Evolutionary conservation across 1,140 invertebrate species (phyloP), one percentile per base, ranked within the genome.

Genomic region (Drosophila busckii): DNA sequence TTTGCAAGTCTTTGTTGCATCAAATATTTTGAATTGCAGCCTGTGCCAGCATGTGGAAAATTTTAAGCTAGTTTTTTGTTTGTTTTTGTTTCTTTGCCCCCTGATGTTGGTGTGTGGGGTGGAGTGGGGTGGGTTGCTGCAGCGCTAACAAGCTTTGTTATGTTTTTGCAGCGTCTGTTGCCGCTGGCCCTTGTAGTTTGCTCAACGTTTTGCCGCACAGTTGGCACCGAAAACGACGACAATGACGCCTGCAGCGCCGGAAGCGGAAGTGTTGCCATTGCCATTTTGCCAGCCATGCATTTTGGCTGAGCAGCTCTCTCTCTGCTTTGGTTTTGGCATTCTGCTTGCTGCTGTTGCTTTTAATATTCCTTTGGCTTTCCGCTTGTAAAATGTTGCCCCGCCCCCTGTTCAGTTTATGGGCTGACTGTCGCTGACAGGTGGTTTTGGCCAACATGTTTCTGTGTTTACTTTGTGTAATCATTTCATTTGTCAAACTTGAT

Each of bases 381-480:
- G 64, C 69, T 60, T 60, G 58, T 52, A 46, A 73, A 80, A 69
- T 42, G 75, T 45, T 69, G 52, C 63, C 71, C 13, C 6, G 5
- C 10, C 10, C 13, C 20, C 12, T 25, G 29, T 61, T 32, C 8
- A 26, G 0, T 46, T 25, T 19, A 1, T 17, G 9, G 19, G 15
- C 20, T 31, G 31, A 22, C 32, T 66, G 49, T 67, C 55, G 58
- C 69, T 80, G 75, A 80, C 75, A 82, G 75, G 75, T 80, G 75
- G 75, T 80, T 80, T n/a, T 80, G 71, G 46, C 52, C 58, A 65
- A 32, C 65, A 48, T 75, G 70, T 59, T 61, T 45, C n/a, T 50
- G 55, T 82, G 75, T 82, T 80, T 82, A 70, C 75, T 82, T 82
- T 80, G 75, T 80, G 75, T 82, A 82, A 82, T 80, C 75, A 80